phyloP scores from a whole-genome alignment of 2,888 invertebrate species.

The Heliconius sara region DNA sequence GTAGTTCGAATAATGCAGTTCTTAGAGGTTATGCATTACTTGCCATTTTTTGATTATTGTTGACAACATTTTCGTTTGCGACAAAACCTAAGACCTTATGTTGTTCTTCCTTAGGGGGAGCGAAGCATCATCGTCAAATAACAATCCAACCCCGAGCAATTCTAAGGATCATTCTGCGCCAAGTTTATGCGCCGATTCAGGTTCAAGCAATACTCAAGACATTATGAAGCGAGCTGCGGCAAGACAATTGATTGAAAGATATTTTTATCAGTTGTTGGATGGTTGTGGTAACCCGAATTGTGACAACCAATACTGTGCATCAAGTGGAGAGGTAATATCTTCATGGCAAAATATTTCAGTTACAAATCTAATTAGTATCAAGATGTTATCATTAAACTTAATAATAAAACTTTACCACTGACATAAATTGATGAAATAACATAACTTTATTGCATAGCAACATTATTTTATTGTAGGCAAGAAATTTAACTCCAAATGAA shows the following conservation, averaged over 20 bases:
- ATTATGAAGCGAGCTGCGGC: slow-evolving; percentile 91
- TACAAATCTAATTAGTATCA: slow-evolving; percentile 28
- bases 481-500: slow-evolving; percentile 92
- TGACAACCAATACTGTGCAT: slow-evolving; percentile 94
- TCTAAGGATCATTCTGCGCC: slow-evolving; percentile 63
- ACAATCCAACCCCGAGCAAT: slow-evolving; percentile 67
- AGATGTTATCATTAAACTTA: not conserved
- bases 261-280: slow-evolving; percentile 95
- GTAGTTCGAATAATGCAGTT: slow-evolving; percentile 43
- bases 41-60: slow-evolving; percentile 64
- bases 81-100: slow-evolving; percentile 22
- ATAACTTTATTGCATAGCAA: not conserved
- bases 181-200: slow-evolving; percentile 69
- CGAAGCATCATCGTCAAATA: slow-evolving; percentile 82
- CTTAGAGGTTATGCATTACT: slow-evolving; percentile 76
- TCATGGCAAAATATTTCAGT: not conserved
- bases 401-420: not conserved
- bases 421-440: not conserved
- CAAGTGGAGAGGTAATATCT: slow-evolving; percentile 89
- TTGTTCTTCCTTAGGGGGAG: slow-evolving; percentile 70
- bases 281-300: slow-evolving; percentile 96
- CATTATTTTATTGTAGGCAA: slow-evolving; percentile 74
- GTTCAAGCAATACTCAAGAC: slow-evolving; percentile 75
- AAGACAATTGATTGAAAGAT: slow-evolving; percentile 94
- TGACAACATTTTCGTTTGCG: slow-evolving; percentile 63